These are phyloP conservation scores for Prionailurus viverrinus DNA, from an alignment of 2,113 vertebrate species.

Conservation along the genomic window DNA sequence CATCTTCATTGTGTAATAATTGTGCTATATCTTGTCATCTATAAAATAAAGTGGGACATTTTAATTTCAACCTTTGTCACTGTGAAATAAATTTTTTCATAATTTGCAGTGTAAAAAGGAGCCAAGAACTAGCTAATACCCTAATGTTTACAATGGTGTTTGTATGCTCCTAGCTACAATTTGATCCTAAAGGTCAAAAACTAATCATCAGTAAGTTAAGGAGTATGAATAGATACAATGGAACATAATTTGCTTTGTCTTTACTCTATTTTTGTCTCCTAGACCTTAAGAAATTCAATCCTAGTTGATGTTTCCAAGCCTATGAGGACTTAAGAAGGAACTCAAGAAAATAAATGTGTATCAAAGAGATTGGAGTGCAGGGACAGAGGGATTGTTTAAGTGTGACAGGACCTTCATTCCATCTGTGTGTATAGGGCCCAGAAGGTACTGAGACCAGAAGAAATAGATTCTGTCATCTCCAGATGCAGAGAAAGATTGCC, in stretches of 20 bases:
- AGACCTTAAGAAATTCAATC: not conserved
- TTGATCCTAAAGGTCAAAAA: not conserved
- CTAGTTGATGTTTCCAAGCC: not conserved
- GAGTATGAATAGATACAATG: not conserved
- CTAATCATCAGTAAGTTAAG: not conserved
- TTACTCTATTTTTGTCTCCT: not conserved
- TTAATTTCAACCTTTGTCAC: constrained; percentile 46
- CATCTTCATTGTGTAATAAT: not conserved
- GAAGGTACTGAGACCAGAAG: not conserved
- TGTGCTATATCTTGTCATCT: not conserved
- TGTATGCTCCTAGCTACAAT: not conserved
- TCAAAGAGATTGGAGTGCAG: not conserved
- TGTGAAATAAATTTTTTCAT: not conserved
- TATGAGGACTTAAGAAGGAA: constrained; percentile 20
- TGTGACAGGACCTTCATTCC: not conserved
- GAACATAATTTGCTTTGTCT: not conserved
- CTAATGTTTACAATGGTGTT: not conserved
- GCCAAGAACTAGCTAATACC: not conserved
- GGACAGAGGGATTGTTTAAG: not conserved
- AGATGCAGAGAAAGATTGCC: not conserved
- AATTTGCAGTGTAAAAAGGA: not conserved
- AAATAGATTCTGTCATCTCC: not conserved
- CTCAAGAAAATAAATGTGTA: constrained; percentile 38
- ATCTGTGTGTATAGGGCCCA: not conserved
- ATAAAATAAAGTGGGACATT: not conserved